Evolutionary conservation across 2,888 invertebrate species (phyloP).

Genomic region (Drosophila anceps): DNA sequence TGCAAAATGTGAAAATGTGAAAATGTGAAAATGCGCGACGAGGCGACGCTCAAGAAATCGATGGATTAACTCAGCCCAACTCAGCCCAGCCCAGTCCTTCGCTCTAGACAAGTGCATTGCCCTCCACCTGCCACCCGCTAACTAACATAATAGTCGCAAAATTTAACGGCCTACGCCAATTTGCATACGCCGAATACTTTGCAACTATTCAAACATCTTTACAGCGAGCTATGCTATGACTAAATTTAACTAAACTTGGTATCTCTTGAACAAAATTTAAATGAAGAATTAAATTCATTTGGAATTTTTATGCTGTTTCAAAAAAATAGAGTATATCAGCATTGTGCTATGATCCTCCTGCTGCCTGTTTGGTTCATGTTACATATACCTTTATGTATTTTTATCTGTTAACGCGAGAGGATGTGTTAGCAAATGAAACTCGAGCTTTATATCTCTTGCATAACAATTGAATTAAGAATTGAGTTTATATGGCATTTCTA

Average conservation of each 20-base stretch:
- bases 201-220: not conserved
- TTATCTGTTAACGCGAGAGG: no score
- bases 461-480: not conserved
- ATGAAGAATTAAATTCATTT: not conserved
- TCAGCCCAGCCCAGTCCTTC: not conserved
- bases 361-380: no score
- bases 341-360: no score
- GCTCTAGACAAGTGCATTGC: conserved; percentile 19
- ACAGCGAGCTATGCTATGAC: no score
- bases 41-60: conserved; percentile 53
- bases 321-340: no score
- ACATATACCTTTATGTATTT: no score
- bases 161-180: conserved; percentile 9
- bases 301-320: no score
- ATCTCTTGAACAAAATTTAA: not conserved
- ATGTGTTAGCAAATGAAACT: no score
- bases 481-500: no score
- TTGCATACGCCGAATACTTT: conserved; percentile 6
- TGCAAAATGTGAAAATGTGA: conserved; percentile 9
- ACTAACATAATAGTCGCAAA: not conserved
- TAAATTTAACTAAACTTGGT: no score
- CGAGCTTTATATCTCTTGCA: no score
- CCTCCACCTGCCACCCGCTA: conserved; percentile 7
- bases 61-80: conserved; percentile 44
- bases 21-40: conserved; percentile 24